Evolutionary conservation across 2,113 vertebrate genomes (phyloP).

Genomic region (Psilopsiagon aymara): DNA sequence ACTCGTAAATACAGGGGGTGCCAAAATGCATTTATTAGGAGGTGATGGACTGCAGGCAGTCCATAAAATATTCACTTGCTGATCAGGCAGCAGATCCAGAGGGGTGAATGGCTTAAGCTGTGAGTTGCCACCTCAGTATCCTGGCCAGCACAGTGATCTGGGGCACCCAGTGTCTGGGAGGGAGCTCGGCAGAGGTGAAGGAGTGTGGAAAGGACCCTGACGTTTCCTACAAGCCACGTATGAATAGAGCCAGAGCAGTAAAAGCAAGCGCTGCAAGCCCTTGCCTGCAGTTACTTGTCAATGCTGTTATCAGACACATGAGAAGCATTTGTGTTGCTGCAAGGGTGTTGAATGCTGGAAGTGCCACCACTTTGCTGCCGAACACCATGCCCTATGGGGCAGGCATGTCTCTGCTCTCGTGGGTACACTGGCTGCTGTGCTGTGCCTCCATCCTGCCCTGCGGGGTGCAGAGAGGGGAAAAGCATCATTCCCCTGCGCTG

Average conservation of each 20-base stretch:
- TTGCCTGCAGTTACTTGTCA: background rate
- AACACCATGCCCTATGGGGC: accelerated
- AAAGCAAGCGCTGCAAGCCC: background rate
- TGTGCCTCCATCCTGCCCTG: accelerated
- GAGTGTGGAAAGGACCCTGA: background rate
- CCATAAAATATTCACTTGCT: background rate
- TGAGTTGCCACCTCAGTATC: accelerated
- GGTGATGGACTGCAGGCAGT: background rate
- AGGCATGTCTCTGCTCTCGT: accelerated
- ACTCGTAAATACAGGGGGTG: background rate
- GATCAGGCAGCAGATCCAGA: background rate
- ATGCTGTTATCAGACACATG: accelerated
- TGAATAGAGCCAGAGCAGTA: background rate
- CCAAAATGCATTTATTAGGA: background rate
- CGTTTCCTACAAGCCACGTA: background rate
- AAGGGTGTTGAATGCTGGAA: background rate
- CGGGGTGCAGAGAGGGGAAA: background rate
- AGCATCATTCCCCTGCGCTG: background rate
- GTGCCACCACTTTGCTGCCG: accelerated
- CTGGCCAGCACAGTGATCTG: accelerated
- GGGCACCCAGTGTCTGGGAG: background rate
- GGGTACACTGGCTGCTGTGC: accelerated
- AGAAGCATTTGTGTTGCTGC: background rate
- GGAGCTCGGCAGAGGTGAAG: background rate
- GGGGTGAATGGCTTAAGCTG: background rate